Evolutionary conservation across 2,113 vertebrate species (phyloP).

Genomic region (Rhabdomys dilectus): DNA sequence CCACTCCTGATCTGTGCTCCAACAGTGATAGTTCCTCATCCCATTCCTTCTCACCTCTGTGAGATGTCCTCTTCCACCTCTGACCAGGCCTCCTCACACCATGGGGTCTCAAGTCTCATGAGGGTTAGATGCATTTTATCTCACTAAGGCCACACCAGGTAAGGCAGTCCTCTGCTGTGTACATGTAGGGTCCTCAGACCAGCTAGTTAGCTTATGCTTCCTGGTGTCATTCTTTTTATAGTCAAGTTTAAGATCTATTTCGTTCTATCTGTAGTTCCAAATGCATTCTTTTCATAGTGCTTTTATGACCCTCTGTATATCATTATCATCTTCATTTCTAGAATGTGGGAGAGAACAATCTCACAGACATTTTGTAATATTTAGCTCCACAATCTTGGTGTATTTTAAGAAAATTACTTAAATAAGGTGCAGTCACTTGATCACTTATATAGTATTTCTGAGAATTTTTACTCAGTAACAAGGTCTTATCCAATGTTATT

Average conservation of each 20-base stretch:
- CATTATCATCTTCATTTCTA: background rate
- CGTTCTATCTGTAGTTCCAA: background rate
- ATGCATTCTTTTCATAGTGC: background rate
- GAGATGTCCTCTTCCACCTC: no score
- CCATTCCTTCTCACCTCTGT: no score
- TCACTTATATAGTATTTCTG: conserved; percentile 11
- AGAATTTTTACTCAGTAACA: background rate
- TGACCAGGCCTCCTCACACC: no score
- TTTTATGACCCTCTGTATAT: background rate
- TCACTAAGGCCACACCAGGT: no score
- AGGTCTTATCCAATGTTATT: background rate
- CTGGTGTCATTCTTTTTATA: background rate
- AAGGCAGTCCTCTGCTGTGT: no score
- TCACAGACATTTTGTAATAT: background rate
- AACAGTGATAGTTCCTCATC: no score
- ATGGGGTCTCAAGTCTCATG: no score
- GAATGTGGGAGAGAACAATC: background rate
- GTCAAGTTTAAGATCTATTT: background rate
- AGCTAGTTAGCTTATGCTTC: no score
- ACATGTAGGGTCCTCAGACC: no score
- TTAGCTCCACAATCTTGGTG: background rate
- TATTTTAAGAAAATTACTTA: conserved; percentile 10
- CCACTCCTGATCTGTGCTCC: no score
- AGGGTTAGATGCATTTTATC: no score
- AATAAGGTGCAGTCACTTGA: background rate